phyloP scores from a whole-genome alignment of 2,888 invertebrate species.

The Cryptocephalus moraei region DNA sequence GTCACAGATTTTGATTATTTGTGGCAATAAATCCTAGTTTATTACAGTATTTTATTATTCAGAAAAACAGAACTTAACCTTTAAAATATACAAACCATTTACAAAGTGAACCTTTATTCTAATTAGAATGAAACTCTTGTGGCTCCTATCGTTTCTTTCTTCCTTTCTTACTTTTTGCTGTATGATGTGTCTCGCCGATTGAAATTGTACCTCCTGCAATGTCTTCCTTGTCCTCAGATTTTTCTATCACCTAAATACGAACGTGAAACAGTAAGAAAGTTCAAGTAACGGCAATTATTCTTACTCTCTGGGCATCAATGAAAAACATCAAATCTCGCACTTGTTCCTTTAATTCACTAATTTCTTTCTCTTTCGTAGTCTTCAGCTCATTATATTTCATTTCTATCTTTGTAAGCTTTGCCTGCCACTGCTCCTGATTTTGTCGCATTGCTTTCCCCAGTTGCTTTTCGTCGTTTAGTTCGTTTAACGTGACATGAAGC shows the following conservation, averaged over 20 bases:
- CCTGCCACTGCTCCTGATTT: constrained; percentile 67
- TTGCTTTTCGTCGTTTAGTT: constrained; percentile 76
- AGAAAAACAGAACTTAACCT: too few species aligned
- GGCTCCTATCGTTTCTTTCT: constrained; percentile 15
- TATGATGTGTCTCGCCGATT: constrained; percentile 38
- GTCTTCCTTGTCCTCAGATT: constrained; percentile 46
- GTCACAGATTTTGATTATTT: too few species aligned
- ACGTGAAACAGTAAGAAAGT: not conserved
- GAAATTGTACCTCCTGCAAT: constrained; percentile 52
- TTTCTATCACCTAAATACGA: constrained; percentile 36
- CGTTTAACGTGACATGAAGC: constrained; percentile 54
- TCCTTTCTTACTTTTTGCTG: constrained; percentile 19
- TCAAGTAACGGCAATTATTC: constrained; percentile 1
- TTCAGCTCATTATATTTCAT: constrained; percentile 37
- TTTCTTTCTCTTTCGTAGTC: constrained; percentile 49
- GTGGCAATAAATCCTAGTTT: too few species aligned
- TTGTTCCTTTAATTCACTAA: constrained; percentile 83
- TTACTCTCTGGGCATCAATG: constrained; percentile 67
- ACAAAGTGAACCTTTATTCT: too few species aligned
- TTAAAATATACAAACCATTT: too few species aligned
- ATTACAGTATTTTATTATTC: too few species aligned
- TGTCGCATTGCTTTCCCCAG: constrained; percentile 66
- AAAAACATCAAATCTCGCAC: constrained; percentile 95
- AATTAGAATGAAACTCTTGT: too few species aligned
- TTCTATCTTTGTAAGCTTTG: constrained; percentile 48